Conservation (phyloP, 2,888 invertebrate genomes). For the Harpalus rufipes region DNA sequence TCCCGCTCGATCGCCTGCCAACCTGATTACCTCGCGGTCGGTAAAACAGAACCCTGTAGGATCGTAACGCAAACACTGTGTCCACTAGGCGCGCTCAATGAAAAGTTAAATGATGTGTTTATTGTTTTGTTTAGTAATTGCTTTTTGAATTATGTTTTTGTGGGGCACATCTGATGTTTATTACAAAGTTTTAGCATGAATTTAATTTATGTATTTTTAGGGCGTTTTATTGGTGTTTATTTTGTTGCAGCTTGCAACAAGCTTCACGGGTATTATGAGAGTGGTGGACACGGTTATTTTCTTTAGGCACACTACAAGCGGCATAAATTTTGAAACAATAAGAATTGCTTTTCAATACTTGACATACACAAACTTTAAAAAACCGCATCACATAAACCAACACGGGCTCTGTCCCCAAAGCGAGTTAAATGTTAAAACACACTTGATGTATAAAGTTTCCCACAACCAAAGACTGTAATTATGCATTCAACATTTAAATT, state of each 20-base stretch:
- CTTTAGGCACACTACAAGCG: not conserved
- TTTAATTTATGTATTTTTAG: slow-evolving; percentile 47
- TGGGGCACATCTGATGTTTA: slow-evolving; percentile 48
- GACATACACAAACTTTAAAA: slow-evolving; percentile 1
- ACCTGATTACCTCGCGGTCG: slow-evolving; percentile 22
- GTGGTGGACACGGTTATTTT: slow-evolving; percentile 1
- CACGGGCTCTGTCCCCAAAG: not conserved
- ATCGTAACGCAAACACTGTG: not conserved
- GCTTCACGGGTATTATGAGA: slow-evolving; percentile 2
- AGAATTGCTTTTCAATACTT: slow-evolving; percentile 6
- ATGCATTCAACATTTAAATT: not conserved
- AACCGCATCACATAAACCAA: not conserved
- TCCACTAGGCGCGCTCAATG: slow-evolving; percentile 13
- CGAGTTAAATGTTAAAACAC: not conserved
- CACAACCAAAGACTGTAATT: not conserved
- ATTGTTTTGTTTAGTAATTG: slow-evolving; percentile 49
- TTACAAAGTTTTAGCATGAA: slow-evolving; percentile 39
- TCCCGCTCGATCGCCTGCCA: slow-evolving; percentile 23
- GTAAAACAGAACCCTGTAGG: slow-evolving; percentile 7
- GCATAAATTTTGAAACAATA: slow-evolving; percentile 3
- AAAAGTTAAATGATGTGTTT: slow-evolving; percentile 48
- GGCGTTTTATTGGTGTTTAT: slow-evolving; percentile 48
- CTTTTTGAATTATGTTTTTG: slow-evolving; percentile 49
- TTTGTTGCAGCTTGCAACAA: slow-evolving; percentile 37
- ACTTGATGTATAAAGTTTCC: not conserved